phyloP scores from a whole-genome alignment of 2,888 invertebrate species.

The Uloborus plumipes region DNA sequence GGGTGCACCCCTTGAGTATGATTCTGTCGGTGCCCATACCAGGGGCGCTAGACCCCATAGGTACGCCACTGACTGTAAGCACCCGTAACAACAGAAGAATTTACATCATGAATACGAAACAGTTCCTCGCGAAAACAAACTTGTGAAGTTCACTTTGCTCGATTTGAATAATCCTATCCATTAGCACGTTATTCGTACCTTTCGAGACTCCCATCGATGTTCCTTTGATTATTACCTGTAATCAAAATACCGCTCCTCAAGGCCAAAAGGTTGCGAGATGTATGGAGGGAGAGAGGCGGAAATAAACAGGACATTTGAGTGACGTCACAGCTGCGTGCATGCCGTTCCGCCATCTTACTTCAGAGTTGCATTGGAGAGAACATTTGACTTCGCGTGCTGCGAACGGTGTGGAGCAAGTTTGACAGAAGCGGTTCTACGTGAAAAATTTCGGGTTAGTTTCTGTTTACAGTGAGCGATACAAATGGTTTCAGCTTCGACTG shows the following conservation, averaged over 20 bases:
- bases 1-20: too few species aligned
- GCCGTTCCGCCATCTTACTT: conserved; percentile 51
- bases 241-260: conserved; percentile 23
- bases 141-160: too few species aligned
- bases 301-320: conserved; percentile 38
- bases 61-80: too few species aligned
- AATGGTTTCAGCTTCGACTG: conserved; percentile 53
- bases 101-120: too few species aligned
- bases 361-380: background rate
- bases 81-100: too few species aligned
- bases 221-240: too few species aligned
- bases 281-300: conserved; percentile 4
- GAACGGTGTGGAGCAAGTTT: background rate
- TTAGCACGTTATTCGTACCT: too few species aligned
- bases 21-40: too few species aligned
- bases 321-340: conserved; percentile 25
- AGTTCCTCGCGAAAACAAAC: too few species aligned
- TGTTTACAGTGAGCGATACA: conserved; percentile 4
- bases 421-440: conserved; percentile 14
- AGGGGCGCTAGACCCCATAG: too few species aligned
- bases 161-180: too few species aligned
- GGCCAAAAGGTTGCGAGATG: conserved; percentile 20
- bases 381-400: conserved; percentile 1
- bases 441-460: conserved; percentile 14
- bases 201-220: too few species aligned